Percentiles rank a stretch among this genome's conserved stretches.
phyloP scores from a whole-genome alignment of 64 coral and sea anemone genomes.

The Catalaphyllia jardinei region DNA sequence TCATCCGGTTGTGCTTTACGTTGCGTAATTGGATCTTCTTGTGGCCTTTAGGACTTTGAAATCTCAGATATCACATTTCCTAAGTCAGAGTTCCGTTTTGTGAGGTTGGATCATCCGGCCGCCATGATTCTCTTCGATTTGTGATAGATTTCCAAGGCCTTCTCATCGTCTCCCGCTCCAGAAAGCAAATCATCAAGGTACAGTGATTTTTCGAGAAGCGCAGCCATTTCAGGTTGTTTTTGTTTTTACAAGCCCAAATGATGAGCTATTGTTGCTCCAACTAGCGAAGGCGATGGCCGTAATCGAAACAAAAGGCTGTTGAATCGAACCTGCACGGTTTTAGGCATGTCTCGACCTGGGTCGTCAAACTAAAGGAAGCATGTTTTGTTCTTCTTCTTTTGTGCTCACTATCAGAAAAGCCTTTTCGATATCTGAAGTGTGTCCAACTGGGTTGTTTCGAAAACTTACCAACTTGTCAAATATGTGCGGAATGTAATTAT shows the following conservation, averaged over 20 bases:
- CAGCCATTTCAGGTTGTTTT: constrained; percentile 32
- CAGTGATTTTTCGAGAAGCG: constrained; percentile 17
- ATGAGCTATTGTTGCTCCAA: constrained; percentile 48
- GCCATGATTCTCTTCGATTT: constrained; percentile 31
- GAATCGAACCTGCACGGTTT: constrained; percentile 24
- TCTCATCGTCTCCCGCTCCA: constrained; percentile 6
- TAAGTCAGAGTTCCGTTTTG: constrained; percentile 39
- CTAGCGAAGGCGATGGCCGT: constrained; percentile 13
- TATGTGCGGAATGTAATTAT: constrained; percentile 32
- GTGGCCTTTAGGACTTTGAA: constrained; percentile 7
- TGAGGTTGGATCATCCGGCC: constrained; percentile 27
- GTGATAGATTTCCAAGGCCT: constrained; percentile 28
- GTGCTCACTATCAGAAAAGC: constrained; percentile 50
- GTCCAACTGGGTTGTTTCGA: background rate
- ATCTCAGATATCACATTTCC: constrained; percentile 7
- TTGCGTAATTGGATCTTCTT: constrained; percentile 17
- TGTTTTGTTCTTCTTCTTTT: constrained; percentile 20
- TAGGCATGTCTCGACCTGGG: constrained; percentile 1
- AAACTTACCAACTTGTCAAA: constrained; percentile 31
- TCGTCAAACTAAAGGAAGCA: constrained; percentile 42
- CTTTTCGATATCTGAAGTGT: constrained; percentile 51
- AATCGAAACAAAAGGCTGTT: constrained; percentile 46
- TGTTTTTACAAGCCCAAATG: constrained; percentile 23
- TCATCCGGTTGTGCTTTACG: background rate
- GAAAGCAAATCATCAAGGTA: constrained; percentile 39